Conservation (phyloP, 1,140 invertebrate genomes). For the Conus ventricosus region DNA sequence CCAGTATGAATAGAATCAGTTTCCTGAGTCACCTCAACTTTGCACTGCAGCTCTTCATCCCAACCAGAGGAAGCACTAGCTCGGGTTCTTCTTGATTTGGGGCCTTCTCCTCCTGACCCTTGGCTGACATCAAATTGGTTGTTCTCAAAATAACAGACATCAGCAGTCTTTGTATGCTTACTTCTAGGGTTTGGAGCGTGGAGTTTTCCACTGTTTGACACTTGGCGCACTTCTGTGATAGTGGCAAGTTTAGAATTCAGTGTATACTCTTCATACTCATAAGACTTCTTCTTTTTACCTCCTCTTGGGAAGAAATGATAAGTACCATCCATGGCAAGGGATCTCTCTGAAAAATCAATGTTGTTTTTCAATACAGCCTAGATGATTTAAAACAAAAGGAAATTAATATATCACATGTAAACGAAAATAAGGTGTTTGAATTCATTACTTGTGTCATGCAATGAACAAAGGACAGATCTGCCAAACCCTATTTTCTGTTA, state of each 20-base stretch:
- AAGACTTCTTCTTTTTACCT: neutral
- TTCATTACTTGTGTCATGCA: no score
- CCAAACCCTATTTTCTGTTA: no score
- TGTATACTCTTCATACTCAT: neutral
- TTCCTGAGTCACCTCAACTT: neutral
- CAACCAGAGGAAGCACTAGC: neutral
- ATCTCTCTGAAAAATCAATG: neutral
- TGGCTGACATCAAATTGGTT: neutral
- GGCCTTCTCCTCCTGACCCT: constrained; percentile 2
- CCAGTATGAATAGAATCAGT: neutral
- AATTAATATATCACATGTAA: no score
- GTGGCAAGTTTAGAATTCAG: neutral
- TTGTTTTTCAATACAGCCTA: no score
- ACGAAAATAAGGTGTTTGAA: no score
- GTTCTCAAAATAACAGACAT: no score
- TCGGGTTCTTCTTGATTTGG: neutral
- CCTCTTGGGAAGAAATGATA: neutral
- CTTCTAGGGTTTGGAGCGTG: neutral
- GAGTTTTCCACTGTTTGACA: neutral
- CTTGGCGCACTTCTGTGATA: neutral
- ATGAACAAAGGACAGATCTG: no score
- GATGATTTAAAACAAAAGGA: no score
- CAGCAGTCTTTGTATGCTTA: neutral
- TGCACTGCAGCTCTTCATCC: neutral
- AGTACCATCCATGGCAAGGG: neutral